phyloP scores from a whole-genome alignment of 2,113 vertebrate genomes.

The Phoxinus phoxinus region DNA sequence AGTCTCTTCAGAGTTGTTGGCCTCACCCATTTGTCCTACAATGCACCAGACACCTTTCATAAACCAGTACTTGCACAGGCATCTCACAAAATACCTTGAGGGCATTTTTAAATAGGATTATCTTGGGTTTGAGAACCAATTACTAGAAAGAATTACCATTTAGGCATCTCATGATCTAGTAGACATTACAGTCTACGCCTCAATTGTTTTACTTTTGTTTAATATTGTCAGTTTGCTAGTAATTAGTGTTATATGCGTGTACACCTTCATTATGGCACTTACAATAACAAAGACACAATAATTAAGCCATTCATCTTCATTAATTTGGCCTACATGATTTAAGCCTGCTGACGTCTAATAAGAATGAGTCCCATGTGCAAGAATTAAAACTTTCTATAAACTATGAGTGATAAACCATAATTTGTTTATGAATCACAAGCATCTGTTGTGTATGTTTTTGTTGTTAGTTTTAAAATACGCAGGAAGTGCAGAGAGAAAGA shows the following conservation, averaged over 20 bases:
- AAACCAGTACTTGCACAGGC: slow-evolving; percentile 69
- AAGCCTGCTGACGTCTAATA: slow-evolving; percentile 17
- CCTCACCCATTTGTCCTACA: slow-evolving; percentile 40
- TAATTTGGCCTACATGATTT: neutral
- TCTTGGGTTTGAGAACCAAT: slow-evolving; percentile 61
- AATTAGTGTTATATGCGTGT: slow-evolving; percentile 10
- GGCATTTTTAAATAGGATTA: slow-evolving; percentile 77
- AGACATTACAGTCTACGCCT: slow-evolving; percentile 57
- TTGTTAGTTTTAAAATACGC: neutral
- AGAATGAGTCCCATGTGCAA: slow-evolving; percentile 1
- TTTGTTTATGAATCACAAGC: neutral
- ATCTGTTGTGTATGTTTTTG: neutral
- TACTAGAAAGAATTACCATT: slow-evolving; percentile 65
- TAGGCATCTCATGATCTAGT: slow-evolving; percentile 61
- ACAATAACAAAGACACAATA: neutral
- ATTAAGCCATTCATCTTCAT: neutral
- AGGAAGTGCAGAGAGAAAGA: neutral
- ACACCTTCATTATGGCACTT: neutral
- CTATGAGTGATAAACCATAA: neutral
- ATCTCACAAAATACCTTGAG: slow-evolving; percentile 63
- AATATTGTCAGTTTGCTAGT: slow-evolving; percentile 16
- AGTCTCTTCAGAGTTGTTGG: neutral
- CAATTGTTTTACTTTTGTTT: slow-evolving; percentile 55
- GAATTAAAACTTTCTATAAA: slow-evolving; percentile 4
- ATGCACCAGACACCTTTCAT: slow-evolving; percentile 70